Evolutionary conservation across 2,888 invertebrate genomes (phyloP), one percentile per base, ranked within the genome.

Genomic region (Magallana nippona): DNA sequence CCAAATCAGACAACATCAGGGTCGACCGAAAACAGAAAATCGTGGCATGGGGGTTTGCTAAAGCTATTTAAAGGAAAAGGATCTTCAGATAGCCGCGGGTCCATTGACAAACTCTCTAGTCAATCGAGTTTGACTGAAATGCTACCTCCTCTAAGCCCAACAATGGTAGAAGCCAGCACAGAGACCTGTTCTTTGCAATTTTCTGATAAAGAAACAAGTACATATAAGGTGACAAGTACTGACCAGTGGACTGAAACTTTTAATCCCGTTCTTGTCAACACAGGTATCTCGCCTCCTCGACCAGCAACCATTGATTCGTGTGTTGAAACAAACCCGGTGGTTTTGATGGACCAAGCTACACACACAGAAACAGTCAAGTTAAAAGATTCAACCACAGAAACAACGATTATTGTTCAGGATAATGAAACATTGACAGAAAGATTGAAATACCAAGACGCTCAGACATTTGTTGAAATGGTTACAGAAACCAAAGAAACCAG

Each of bases 341-440:
- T 88, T 1, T 83, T 87, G 10, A 90, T 92, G 89, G 91, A 92
- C 79, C 91, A 92, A 80, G 90, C 89, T n/a, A 92, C 91, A 10
- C 87, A 90, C 85, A 92, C 92, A 27, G 89, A 91, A 44, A 86
- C 89, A 27, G 86, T 88, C 32, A 89, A 89, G 15, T 83, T 83
- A 15, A 88, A 90, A 55, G 90, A 92, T 60, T 87, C 85, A 11
- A 87, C 88, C 13, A 90, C 91, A 2, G 92, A 92, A 79, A 91
- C 92, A 0, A 81, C 86, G 0, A 55, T 90, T 10, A 85, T 88
- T 13, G 86, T 90, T 0, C 89, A 90, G 13, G 92, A 92, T 82
- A 90, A 89, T 60, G 92, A 92, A 86, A 92, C 92, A 11, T 83
- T 91, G 15, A 92, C 92, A 0, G 92, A 92, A 44, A 85, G 87